Base-by-base conservation (phyloP, 2,797 vertebrate species). In the Etheostoma nigrum region DNA sequence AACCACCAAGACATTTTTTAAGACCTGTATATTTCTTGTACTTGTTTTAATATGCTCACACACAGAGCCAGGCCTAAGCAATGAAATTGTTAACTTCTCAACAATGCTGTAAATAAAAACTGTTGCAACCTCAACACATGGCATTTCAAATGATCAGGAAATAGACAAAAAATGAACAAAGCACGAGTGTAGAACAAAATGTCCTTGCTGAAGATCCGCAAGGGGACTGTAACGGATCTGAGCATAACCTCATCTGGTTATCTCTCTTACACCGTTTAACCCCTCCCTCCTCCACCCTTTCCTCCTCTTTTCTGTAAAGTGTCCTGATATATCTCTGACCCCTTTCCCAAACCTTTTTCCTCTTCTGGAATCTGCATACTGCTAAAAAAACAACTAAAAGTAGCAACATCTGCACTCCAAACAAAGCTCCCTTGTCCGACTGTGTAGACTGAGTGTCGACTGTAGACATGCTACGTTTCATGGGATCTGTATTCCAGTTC, bases 401-500 rank as follows among this genome's bases (percentile, higher is more conserved):
- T 84, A 78, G 75, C 86, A 84, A 80, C 54, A 58, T 87, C 84
- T 87, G 80, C 81, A 33, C 76, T 76, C 57, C 69, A 76, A 72
- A 61, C 51, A 72, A 76, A 75, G 33, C 66, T 72, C 63, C 63
- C 72, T 23, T 57, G 55, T 69, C 25, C 48, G 33, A 52, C 72
- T 68, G 65, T 72, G 70, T 82, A 83, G 78, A 84, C 74, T 74
- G n/a, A 67, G 27, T 63, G 73, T 83, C 72, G 53, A 2, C 75
- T 74, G 86, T 78, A 89, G 92, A 95, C 94, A 90, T 89, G 91
- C 90, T 93, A 93, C 93, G 91, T 94, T 93, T 94, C 83, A 86
- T 83, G 86, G 95, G 95, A 94, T 95, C 94, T 93, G 94, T 86
- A 95, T 95, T 95, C 95, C 93, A 95, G 93, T 89, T 76, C 86